Conservation (phyloP, 2,888 invertebrate genomes). For the Pandemis corylana region DNA sequence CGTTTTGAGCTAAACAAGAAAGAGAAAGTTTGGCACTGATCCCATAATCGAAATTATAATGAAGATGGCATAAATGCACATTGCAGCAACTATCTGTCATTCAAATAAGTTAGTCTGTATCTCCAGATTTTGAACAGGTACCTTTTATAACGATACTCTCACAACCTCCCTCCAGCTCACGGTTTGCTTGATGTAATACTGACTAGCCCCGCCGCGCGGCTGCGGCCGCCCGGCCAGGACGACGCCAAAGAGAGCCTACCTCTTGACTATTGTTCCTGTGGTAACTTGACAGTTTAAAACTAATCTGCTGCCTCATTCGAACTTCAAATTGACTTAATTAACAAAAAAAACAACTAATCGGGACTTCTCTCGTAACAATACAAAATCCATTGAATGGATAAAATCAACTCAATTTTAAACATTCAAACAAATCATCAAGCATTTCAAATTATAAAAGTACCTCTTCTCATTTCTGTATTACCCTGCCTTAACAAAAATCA, state of each 20-base stretch:
- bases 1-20: conserved; percentile 84
- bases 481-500: conserved; percentile 84
- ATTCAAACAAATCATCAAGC: conserved; percentile 81
- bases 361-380: conserved; percentile 81
- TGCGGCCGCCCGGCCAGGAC: conserved; percentile 60
- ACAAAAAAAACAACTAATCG: conserved; percentile 81
- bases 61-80: conserved; percentile 83
- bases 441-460: conserved; percentile 80
- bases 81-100: conserved; percentile 78
- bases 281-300: conserved; percentile 80
- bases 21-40: conserved; percentile 85
- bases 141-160: conserved; percentile 83
- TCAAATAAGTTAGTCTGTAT: conserved; percentile 80
- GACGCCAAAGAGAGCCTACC: conserved; percentile 81
- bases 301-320: conserved; percentile 81
- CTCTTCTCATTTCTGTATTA: conserved; percentile 83
- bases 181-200: conserved; percentile 76
- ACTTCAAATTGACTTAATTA: conserved; percentile 79
- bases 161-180: conserved; percentile 81
- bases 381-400: conserved; percentile 83
- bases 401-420: conserved; percentile 82
- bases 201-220: conserved; percentile 61
- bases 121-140: conserved; percentile 83
- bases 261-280: conserved; percentile 79
- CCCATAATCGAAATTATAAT: conserved; percentile 80